Conservation (phyloP, 2,113 vertebrate species). For the Electrona antarctica region DNA sequence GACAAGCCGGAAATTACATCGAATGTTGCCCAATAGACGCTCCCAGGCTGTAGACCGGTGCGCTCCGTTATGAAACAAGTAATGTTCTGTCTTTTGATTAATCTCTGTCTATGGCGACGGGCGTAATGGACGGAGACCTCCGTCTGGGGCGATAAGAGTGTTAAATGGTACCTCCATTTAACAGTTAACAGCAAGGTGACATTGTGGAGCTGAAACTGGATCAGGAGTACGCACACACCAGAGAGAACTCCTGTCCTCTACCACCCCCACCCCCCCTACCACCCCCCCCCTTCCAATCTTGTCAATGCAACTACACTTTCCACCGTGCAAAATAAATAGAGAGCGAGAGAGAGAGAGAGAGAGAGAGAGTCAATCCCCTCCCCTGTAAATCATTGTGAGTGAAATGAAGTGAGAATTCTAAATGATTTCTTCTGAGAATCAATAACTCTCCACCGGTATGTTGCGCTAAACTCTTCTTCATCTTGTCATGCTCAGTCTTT, state of each 20-base stretch:
- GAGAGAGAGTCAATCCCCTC: background rate
- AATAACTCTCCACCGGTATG: background rate
- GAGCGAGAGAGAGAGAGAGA: too few species aligned
- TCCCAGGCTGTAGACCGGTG: too few species aligned
- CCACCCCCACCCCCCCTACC: slow-evolving; percentile 18
- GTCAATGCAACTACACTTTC: slow-evolving; percentile 17
- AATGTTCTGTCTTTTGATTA: too few species aligned
- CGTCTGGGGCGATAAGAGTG: too few species aligned
- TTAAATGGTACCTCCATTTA: background rate
- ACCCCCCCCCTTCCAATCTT: background rate
- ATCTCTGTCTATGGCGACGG: too few species aligned
- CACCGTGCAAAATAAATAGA: background rate
- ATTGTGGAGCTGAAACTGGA: slow-evolving; percentile 25
- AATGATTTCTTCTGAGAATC: slow-evolving; percentile 22
- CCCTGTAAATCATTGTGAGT: slow-evolving; percentile 15
- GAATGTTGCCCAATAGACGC: too few species aligned
- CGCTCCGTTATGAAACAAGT: too few species aligned
- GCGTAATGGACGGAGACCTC: too few species aligned
- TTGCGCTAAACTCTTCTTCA: slow-evolving; percentile 15
- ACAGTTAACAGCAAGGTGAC: slow-evolving; percentile 42
- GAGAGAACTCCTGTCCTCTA: background rate
- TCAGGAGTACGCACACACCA: background rate
- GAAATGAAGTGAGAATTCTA: slow-evolving; percentile 41
- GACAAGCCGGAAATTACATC: too few species aligned
- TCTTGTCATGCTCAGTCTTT: slow-evolving; percentile 35